Evolutionary conservation across 2,797 vertebrate genomes (phyloP), one percentile per base, ranked within the genome.

Genomic region (Leptodactylus fallax): DNA sequence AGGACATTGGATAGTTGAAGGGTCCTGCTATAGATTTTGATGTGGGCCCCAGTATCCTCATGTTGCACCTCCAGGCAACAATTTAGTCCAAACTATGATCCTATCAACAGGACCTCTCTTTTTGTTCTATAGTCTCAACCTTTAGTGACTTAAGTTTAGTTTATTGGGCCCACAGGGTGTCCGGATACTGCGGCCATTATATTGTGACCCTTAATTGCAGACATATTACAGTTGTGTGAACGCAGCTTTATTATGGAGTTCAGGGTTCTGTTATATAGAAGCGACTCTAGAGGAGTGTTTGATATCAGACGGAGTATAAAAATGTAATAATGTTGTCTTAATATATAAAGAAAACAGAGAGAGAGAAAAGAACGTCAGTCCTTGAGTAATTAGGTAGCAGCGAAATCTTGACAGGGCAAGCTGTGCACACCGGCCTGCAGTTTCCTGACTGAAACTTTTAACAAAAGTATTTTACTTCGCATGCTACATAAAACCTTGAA

Each of bases 381-480:
- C 16, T 45, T 83, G 72, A 87, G 85, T 87, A 87, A 87, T 87
- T 87, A 87, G 85, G 45, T 74, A 74, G 83, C 83, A n/a, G n/a
- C 55, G 3, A 61, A 81, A 72, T 72, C 55, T 51, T 81, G 78
- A 81, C 85, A 87, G 27, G 51, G 25, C 25, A 79, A 55, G 84
- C 84, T 86, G 76, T 79, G 84, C 51, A 61, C 84, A 79, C 58
- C 53, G 51, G 51, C 25, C 69, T 56, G 55, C 61, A 72, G 5
- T 13, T 60, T 58, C 21, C 69, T 17, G 12, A 49, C 21, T 16
- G 53, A 74, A 45, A 86, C 51, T 67, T 55, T 76, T 16, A 76
- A 79, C 76, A 69, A 79, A 86, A 55, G 76, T 79, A 86, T 86
- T 69, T 69, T 53, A 23, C 27, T 17, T 63, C 13, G 5, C 63